Evolutionary conservation across 2,113 vertebrate species (phyloP).

Genomic region (Arothron firmamentum): DNA sequence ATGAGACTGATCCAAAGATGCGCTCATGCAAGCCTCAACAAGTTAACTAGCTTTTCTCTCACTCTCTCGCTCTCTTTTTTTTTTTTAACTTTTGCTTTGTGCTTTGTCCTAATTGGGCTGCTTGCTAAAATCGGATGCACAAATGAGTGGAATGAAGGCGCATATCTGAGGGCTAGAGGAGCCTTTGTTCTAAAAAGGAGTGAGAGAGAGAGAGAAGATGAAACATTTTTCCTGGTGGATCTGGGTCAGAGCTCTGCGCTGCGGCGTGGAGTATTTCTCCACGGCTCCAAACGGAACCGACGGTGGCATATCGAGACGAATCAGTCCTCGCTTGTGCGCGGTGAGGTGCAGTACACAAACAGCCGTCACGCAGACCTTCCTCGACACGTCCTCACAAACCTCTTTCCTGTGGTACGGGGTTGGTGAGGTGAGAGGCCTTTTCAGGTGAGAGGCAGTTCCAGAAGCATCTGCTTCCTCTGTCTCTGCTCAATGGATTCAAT

Average conservation of each 20-base stretch:
- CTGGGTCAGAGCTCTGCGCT: conserved; percentile 70
- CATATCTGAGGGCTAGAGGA: conserved; percentile 63
- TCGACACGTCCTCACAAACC: conserved; percentile 13
- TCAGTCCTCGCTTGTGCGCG: conserved; percentile 13
- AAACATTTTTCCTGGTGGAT: conserved; percentile 63
- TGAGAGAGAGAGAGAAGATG: conserved; percentile 41
- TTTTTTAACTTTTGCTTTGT: conserved; percentile 6
- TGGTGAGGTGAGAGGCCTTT: conserved; percentile 43
- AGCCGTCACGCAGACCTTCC: conserved; percentile 32
- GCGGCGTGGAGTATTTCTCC: conserved; percentile 29
- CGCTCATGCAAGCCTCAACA: conserved; percentile 20
- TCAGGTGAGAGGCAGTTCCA: conserved; percentile 27
- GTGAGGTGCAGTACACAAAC: conserved; percentile 33
- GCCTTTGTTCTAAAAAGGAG: conserved; percentile 67
- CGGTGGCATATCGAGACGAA: conserved; percentile 34
- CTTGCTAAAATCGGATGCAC: conserved; percentile 44
- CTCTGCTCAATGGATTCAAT: conserved; percentile 16
- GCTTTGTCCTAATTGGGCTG: conserved; percentile 55
- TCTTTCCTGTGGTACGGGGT: conserved; percentile 11
- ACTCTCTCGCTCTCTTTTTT: not conserved
- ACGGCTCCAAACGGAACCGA: conserved; percentile 36
- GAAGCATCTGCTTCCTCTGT: not conserved
- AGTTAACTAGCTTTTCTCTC: not conserved
- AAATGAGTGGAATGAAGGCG: conserved; percentile 52
- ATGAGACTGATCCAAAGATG: conserved; percentile 16